Conservation (phyloP, 1,140 invertebrate species). For the Polypedilum pembai region DNA sequence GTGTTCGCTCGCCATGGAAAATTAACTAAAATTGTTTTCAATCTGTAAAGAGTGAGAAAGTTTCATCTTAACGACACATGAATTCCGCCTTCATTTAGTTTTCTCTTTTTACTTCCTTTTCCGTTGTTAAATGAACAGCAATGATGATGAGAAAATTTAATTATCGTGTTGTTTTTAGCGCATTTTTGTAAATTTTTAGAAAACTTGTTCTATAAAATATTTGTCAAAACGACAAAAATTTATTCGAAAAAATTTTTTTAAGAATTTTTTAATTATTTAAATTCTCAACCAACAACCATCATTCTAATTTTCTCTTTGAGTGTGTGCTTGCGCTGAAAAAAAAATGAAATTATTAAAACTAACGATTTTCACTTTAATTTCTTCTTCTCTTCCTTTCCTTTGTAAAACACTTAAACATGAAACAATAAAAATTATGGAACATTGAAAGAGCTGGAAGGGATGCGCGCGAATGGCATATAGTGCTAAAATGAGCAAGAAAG, state of each 20-base stretch:
- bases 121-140: neutral
- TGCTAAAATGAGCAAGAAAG: neutral
- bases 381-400: neutral
- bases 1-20: neutral
- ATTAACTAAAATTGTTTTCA: slow-evolving; percentile 19
- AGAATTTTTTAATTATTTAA: too few species aligned
- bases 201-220: too few species aligned
- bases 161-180: neutral
- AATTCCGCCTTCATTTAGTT: slow-evolving; percentile 9
- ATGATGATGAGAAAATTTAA: neutral
- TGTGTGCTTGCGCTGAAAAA: neutral
- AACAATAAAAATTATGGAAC: neutral
- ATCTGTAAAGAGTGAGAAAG: neutral
- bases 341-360: slow-evolving; percentile 19
- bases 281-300: too few species aligned
- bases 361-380: slow-evolving; percentile 26
- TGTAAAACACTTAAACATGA: neutral
- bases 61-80: slow-evolving; percentile 11
- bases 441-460: neutral
- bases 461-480: neutral
- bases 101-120: neutral
- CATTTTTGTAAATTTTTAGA: too few species aligned
- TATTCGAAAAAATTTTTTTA: too few species aligned
- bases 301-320: too few species aligned
- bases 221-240: too few species aligned